phyloP scores from a whole-genome alignment of 1,140 invertebrate genomes.

The Nomia melanderi region DNA sequence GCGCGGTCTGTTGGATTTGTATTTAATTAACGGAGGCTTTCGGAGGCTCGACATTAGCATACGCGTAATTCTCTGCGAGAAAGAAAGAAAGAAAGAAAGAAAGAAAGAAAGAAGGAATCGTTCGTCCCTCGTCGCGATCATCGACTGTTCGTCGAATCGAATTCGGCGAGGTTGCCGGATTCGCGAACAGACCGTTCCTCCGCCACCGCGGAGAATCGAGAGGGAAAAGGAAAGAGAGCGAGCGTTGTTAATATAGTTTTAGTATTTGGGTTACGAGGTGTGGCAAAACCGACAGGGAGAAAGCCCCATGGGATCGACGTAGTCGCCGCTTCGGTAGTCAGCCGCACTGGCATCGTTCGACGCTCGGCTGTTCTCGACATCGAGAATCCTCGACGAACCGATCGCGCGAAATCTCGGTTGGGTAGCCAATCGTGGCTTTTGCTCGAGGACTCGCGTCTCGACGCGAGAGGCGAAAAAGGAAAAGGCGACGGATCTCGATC shows the following conservation, averaged over 20 bases:
- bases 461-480: too few relatives aligned
- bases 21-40: constrained; percentile 13
- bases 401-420: too few relatives aligned
- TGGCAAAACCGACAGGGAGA: constrained; percentile 25
- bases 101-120: too few relatives aligned
- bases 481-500: too few relatives aligned
- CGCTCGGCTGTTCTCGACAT: constrained; percentile 33
- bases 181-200: background rate
- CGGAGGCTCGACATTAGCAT: constrained; percentile 17
- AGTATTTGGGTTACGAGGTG: constrained; percentile 63
- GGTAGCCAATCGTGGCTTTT: too few relatives aligned
- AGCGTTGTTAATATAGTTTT: constrained; percentile 3
- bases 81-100: too few relatives aligned
- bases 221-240: background rate
- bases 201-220: background rate
- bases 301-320: constrained; percentile 39
- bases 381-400: too few relatives aligned
- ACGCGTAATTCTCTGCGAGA: background rate
- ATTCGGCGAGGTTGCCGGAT: too few relatives aligned
- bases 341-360: too few relatives aligned
- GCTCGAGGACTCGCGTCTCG: too few relatives aligned
- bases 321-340: constrained; percentile 13
- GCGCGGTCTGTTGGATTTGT: background rate
- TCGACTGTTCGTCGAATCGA: too few relatives aligned
- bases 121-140: too few relatives aligned